Percentiles rank a stretch among this genome's conserved stretches.
phyloP scores from a whole-genome alignment of 2,888 invertebrate species.

The Chloromyia formosa region DNA sequence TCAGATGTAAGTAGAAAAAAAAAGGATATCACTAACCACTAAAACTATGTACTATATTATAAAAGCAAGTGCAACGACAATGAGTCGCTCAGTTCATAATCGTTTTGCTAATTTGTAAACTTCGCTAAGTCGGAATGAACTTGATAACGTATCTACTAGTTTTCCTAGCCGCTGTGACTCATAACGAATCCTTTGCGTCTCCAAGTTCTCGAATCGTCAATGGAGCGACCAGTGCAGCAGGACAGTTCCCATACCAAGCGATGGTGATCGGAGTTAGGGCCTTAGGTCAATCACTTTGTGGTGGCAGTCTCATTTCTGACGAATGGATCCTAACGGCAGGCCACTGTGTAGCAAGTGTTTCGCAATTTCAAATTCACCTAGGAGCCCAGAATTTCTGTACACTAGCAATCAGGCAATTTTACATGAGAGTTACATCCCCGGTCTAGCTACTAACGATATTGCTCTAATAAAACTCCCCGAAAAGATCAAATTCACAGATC shows the following conservation, averaged over 20 bases:
- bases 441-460: slow-evolving; percentile 60
- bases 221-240: slow-evolving; percentile 56
- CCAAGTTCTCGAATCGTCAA: not conserved
- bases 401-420: slow-evolving; percentile 59
- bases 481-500: slow-evolving; percentile 56
- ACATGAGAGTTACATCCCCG: slow-evolving; percentile 59
- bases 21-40: too few species aligned
- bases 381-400: slow-evolving; percentile 59
- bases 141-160: not conserved
- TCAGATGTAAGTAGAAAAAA: too few species aligned
- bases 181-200: not conserved
- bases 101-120: not conserved
- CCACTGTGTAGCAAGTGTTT: slow-evolving; percentile 60
- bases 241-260: slow-evolving; percentile 60
- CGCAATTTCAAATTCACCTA: slow-evolving; percentile 60
- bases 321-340: slow-evolving; percentile 63
- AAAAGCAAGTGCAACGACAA: too few species aligned
- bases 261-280: slow-evolving; percentile 60
- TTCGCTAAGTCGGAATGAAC: not conserved
- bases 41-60: too few species aligned
- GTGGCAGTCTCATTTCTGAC: slow-evolving; percentile 60
- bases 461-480: slow-evolving; percentile 59
- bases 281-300: slow-evolving; percentile 60
- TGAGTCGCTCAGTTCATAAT: not conserved
- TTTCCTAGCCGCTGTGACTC: not conserved